These are phyloP conservation scores for Notothenia coriiceps DNA, from an alignment of 2,113 vertebrate species.

Conservation along the genomic window DNA sequence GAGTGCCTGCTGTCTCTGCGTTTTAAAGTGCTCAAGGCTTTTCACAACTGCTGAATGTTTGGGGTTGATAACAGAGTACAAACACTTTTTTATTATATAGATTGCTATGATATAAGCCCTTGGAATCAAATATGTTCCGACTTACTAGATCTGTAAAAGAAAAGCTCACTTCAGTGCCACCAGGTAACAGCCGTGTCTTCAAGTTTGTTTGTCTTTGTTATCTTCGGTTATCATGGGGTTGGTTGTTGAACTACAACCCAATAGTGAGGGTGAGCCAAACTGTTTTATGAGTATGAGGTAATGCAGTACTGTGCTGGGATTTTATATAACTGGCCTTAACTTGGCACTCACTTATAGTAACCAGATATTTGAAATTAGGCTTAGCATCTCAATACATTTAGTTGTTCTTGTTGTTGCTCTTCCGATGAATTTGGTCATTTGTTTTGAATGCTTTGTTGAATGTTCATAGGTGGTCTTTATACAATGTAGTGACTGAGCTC, in stretches of 20 bases:
- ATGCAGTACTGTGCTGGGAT: conserved; percentile 17
- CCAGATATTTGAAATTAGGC: conserved; percentile 1
- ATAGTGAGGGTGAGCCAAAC: background rate
- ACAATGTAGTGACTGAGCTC: conserved; percentile 18
- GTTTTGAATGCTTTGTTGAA: background rate
- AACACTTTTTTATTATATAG: conserved; percentile 1
- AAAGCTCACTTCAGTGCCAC: conserved; percentile 13
- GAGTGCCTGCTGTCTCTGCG: background rate
- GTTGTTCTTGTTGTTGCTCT: background rate
- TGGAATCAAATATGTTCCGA: conserved; percentile 7
- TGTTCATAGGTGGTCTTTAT: conserved; percentile 46
- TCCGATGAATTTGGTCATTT: background rate
- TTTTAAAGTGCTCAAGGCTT: conserved; percentile 1
- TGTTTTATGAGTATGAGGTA: conserved; percentile 13
- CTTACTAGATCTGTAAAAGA: conserved; percentile 17
- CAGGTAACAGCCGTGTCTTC: background rate
- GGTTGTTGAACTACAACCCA: conserved; percentile 27
- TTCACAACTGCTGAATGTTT: background rate
- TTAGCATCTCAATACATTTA: conserved; percentile 10
- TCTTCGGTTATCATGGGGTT: conserved; percentile 8
- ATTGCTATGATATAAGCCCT: conserved; percentile 17
- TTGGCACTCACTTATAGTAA: background rate
- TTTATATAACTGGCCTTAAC: background rate
- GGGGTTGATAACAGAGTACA: conserved; percentile 3
- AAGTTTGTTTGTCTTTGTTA: conserved; percentile 20